Conservation (phyloP, 2,888 invertebrate genomes). For the Caenorhabditis sinica region DNA sequence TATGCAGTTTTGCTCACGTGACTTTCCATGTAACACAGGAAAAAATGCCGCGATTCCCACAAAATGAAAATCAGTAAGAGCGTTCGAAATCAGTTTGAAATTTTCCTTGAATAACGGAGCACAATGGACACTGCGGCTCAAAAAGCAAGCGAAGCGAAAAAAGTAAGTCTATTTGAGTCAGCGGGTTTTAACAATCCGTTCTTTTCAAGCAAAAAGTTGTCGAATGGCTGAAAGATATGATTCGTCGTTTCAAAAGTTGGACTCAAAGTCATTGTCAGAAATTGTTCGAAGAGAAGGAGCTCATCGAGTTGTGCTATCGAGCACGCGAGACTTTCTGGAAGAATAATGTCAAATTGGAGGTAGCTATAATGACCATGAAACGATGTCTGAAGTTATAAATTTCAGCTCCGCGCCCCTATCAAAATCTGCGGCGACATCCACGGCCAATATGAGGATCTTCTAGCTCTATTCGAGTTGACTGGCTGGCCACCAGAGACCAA, state of each 20-base stretch:
- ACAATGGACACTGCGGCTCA: neutral
- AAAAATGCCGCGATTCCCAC: too few species aligned
- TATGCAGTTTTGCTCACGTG: too few species aligned
- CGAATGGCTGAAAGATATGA: constrained; percentile 56
- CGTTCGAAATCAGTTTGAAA: constrained; percentile 16
- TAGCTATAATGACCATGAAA: too few species aligned
- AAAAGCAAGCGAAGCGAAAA: constrained; percentile 17
- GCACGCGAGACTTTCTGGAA: constrained; percentile 64
- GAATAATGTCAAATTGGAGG: constrained; percentile 55
- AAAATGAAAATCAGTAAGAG: neutral
- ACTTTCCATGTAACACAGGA: neutral
- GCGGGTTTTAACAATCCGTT: neutral
- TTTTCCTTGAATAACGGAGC: neutral
- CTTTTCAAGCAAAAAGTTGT: constrained; percentile 35
- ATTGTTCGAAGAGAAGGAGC: constrained; percentile 74
- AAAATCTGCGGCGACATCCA: constrained; percentile 99
- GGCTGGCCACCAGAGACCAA: constrained; percentile 70
- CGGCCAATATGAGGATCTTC: constrained; percentile 89
- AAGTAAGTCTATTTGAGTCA: neutral
- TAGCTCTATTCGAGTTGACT: constrained; percentile 75
- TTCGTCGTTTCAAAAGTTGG: constrained; percentile 69
- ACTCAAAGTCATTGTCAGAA: constrained; percentile 69
- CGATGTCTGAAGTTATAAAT: too few species aligned
- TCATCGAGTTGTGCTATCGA: constrained; percentile 77
- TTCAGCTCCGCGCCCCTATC: constrained; percentile 95